Evolutionary conservation across 2,113 vertebrate species (phyloP), one percentile per base, ranked within the genome.

Genomic region (Nestor notabilis): DNA sequence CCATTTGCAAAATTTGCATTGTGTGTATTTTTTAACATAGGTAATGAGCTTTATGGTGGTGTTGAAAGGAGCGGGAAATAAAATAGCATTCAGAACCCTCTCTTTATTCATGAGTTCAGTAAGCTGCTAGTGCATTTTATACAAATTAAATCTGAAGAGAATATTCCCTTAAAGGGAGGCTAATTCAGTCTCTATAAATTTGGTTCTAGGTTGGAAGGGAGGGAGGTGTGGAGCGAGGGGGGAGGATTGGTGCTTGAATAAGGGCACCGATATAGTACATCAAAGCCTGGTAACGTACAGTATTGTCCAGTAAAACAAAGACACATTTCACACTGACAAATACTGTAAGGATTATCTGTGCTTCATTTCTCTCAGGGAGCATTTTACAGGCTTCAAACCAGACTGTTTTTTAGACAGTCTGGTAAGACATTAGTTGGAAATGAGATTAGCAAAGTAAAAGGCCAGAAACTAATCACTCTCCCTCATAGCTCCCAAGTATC

Each of bases 381-480:
- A 97, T 96, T 95, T 91, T 92, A 90, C 61, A 97, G 93, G 85
- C 90, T 97, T 95, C 87, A 70, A 97, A 97, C 74, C 71, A 61
- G 41, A 68, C 93, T 97, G 95, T 37, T 98, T 98, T 98, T 91
- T 94, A 95, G 87, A 96, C 81, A 97, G 92, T 92, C 82, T 96
- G 92, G 86, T 94, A 97, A 94, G 74, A 94, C 95, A 84, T 70
- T 93, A 94, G 84, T 96, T 97, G 80, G 87, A 95, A 98, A 97
- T 94, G 88, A 97, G 96, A 97, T 96, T 96, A 98, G 95, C 17
- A 7, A 97, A 96, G 97, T 94, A 98, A 98, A 97, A 90, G 96
- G 96, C 68, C 95, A 95, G 94, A 98, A 98, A 98, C 96, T 98
- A 98, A 98, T 98, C 96, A 97, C 76, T 96, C 87, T 97, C 66